Evolutionary conservation across 2,797 vertebrate species (phyloP).

Genomic region (Urosaurus nigricauda): DNA sequence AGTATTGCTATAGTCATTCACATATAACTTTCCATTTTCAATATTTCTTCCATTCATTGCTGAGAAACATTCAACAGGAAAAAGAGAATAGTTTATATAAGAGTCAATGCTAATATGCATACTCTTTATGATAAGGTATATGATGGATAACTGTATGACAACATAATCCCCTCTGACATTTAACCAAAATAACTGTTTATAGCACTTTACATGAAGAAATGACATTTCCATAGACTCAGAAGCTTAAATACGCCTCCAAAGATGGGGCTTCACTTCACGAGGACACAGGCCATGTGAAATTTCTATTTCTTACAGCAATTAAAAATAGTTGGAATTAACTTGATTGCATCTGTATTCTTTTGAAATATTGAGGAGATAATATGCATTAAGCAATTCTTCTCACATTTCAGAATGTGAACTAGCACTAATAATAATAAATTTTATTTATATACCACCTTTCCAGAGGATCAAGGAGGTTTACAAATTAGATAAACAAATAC

Average conservation of each 20-base stretch:
- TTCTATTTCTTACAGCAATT: neutral
- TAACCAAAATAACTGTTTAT: neutral
- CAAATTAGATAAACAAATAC: too few species aligned
- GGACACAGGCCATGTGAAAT: fast-evolving
- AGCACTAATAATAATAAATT: too few species aligned
- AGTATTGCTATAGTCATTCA: slow-evolving; percentile 34
- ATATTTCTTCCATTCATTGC: neutral
- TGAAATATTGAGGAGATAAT: neutral
- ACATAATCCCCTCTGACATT: fast-evolving
- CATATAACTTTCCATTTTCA: neutral
- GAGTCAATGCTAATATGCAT: neutral
- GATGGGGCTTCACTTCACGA: fast-evolving
- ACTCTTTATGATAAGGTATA: neutral
- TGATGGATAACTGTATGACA: fast-evolving
- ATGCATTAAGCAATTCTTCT: neutral
- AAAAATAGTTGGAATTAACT: neutral
- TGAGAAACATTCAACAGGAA: neutral
- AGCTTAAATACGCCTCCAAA: neutral
- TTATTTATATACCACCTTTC: too few species aligned
- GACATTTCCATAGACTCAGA: neutral
- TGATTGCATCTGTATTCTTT: neutral
- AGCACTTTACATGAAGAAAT: neutral
- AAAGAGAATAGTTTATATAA: neutral
- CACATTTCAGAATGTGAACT: neutral
- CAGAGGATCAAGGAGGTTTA: too few species aligned